Evolutionary conservation across 2,113 vertebrate genomes (phyloP).

Genomic region (Podarcis raffonei): DNA sequence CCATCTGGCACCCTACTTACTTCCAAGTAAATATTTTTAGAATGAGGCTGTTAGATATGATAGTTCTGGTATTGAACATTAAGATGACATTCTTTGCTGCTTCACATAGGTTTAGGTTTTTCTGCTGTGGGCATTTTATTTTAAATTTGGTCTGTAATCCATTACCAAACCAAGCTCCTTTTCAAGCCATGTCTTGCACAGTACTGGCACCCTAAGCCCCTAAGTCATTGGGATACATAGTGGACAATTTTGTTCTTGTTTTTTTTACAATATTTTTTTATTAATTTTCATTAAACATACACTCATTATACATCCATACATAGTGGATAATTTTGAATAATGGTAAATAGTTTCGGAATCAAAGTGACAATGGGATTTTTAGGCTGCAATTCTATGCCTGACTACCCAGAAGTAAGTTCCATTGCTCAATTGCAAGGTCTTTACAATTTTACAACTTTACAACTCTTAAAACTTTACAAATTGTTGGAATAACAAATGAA

Average conservation of each 20-base stretch:
- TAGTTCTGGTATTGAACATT: no score
- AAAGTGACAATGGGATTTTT: background rate
- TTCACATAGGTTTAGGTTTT: background rate
- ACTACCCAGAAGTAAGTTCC: no score
- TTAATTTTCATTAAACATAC: no score
- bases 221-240: background rate
- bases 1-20: background rate
- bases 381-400: background rate
- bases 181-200: background rate
- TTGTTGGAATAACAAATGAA: constrained; percentile 16
- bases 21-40: background rate
- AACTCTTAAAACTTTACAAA: background rate
- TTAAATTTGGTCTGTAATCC: background rate
- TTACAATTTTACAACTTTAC: background rate
- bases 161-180: background rate
- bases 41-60: background rate
- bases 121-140: background rate
- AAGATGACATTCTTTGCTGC: background rate
- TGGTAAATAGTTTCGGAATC: background rate
- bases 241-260: background rate
- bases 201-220: background rate
- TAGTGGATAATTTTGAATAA: background rate
- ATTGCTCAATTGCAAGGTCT: background rate
- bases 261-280: no score
- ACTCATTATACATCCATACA: background rate